A percentile compares a stretch with the other conserved stretches of the same genome.
phyloP scores from a whole-genome alignment of 2,797 vertebrate species.

The Tapera naevia region DNA sequence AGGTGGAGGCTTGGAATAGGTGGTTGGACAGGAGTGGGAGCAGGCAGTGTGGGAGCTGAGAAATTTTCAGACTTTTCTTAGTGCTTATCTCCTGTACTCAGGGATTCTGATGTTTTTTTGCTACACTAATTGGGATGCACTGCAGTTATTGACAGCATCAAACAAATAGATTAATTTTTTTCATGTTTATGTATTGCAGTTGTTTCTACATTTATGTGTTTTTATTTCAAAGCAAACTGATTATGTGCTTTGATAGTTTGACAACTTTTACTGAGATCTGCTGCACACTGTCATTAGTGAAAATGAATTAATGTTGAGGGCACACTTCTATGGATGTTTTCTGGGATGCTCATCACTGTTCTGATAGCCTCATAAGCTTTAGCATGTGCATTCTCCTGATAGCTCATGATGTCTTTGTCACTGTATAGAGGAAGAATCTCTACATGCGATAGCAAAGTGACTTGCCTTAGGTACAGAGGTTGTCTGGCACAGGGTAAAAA shows the following conservation, averaged over 20 bases:
- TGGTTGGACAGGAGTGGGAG: not conserved
- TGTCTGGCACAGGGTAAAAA: slow-evolving; percentile 1
- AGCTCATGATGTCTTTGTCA: not conserved
- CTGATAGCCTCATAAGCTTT: not conserved
- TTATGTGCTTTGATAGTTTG: slow-evolving; percentile 3
- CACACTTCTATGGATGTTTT: not conserved
- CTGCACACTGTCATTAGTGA: not conserved
- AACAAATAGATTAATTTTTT: not conserved
- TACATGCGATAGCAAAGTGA: not conserved
- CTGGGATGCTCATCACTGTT: not conserved
- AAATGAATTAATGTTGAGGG: slow-evolving; percentile 11
- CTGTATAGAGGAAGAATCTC: not conserved
- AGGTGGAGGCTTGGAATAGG: not conserved
- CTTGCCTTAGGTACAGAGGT: not conserved
- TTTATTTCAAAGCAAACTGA: slow-evolving; percentile 24
- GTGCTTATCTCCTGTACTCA: not conserved
- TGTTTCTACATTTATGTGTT: not conserved
- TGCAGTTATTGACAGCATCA: not conserved
- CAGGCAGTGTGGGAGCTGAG: not conserved
- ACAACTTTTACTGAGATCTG: not conserved
- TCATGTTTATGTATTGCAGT: slow-evolving; percentile 3
- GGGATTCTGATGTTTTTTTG: not conserved
- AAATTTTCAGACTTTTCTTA: not conserved
- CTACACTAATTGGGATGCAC: not conserved
- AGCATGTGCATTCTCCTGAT: not conserved